These are phyloP conservation scores for Numida meleagris DNA, from an alignment of 2,113 vertebrate species.

Conservation along the genomic window DNA sequence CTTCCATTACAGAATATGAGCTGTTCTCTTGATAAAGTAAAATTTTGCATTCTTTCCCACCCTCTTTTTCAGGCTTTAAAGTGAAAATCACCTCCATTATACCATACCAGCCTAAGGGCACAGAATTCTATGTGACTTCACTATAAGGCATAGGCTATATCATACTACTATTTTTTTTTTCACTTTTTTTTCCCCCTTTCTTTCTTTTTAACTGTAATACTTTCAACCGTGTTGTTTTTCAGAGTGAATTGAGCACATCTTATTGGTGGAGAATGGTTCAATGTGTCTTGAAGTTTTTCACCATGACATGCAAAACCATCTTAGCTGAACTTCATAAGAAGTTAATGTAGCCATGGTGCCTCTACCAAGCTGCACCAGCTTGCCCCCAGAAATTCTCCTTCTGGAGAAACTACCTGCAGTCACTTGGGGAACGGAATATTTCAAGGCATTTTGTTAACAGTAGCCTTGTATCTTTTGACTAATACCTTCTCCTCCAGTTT, in stretches of 20 bases:
- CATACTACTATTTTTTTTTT: no score
- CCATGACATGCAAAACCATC: not conserved
- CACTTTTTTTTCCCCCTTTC: no score
- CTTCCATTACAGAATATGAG: slow-evolving; percentile 1
- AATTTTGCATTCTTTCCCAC: not conserved
- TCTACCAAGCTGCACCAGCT: not conserved
- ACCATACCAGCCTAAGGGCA: not conserved
- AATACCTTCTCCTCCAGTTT: not conserved
- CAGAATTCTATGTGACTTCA: not conserved
- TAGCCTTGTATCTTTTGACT: not conserved
- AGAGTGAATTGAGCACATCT: not conserved
- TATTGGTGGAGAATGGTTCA: not conserved
- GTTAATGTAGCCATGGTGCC: not conserved
- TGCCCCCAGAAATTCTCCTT: not conserved
- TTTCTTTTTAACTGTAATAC: not conserved
- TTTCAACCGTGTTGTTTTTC: not conserved
- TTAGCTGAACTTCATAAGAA: not conserved
- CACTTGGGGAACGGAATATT: not conserved
- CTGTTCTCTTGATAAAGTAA: not conserved
- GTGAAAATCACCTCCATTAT: not conserved
- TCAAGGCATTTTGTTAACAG: not conserved
- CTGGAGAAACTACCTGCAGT: fast-evolving
- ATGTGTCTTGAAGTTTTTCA: not conserved
- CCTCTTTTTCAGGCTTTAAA: not conserved
- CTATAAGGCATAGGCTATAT: not conserved